These are phyloP conservation scores for Panthera uncia DNA, from an alignment of 2,113 vertebrate species.

Conservation along the genomic window DNA sequence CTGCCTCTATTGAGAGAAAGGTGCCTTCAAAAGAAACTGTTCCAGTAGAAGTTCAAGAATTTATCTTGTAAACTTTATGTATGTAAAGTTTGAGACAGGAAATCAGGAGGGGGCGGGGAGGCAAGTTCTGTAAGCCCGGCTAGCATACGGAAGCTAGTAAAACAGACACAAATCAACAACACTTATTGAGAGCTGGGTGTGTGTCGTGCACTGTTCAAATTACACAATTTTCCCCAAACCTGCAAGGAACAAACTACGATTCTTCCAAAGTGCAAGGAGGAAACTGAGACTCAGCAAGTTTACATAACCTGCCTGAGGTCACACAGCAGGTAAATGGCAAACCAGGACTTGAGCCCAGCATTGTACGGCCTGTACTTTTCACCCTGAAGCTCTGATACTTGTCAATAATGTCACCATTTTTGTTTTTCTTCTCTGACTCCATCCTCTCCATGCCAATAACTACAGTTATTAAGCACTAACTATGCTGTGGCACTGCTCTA, in stretches of 20 bases:
- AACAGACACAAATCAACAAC: neutral
- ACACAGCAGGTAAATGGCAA: neutral
- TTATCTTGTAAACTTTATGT: neutral
- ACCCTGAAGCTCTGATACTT: neutral
- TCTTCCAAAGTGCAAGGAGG: neutral
- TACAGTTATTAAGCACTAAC: neutral
- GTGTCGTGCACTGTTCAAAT: neutral
- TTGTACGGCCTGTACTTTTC: neutral
- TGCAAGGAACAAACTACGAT: too few species aligned
- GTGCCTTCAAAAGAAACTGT: neutral
- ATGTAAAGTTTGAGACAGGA: neutral
- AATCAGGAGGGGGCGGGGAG: too few species aligned
- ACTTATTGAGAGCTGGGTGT: neutral
- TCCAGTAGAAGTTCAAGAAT: neutral
- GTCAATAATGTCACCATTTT: neutral
- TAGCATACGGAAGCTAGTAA: too few species aligned
- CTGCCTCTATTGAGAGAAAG: neutral
- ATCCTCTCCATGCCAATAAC: neutral
- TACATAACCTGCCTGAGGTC: neutral
- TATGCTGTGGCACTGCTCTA: rapidly evolving
- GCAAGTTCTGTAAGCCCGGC: neutral
- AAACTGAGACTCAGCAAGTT: neutral
- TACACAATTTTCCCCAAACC: neutral
- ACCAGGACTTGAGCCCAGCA: neutral
- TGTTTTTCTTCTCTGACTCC: neutral